Base-by-base conservation (phyloP, 2,888 invertebrate genomes). In the Eumerus sabulonum region DNA sequence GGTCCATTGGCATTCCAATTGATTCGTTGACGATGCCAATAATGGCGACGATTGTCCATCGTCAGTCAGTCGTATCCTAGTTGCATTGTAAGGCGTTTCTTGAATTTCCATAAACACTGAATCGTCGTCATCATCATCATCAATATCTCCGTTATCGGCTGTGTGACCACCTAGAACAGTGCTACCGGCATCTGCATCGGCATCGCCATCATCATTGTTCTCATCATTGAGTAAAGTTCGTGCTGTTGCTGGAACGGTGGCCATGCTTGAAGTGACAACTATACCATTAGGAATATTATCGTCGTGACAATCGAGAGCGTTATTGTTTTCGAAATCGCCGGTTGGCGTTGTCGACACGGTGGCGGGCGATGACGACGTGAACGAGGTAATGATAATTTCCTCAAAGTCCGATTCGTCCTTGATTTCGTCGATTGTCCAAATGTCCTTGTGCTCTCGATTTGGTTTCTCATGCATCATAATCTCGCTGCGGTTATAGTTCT, bases 1-100 rank as follows among this genome's bases (percentile, higher is more conserved):
- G 74, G 94, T 93, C 98, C 98, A 98, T 83, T 93, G 92, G 87
- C 98, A 98, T 14, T 87, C 82, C 48, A 87, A 83, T 66, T 73
- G 81, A 81, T 81, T 70, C 66, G 76, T 35, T 44, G 76, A 64
- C 42, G 59, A 59, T 47, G 59, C 17, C 18, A 38, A n/a, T 12
- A 45, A 38, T 11, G 76, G 48, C 14, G 72, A 70, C 47, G 64
- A 63, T 54, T 72, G 72, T 18, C 71, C 72, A 67, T 77, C 67
- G 51, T 56, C 35, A 14, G 44, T 14, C 9, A 17, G 47, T 16
- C 18, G 67, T 11, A 48, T 17, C 18, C 18, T 59, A 42, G 27
- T 4, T 45, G 82, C 47, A 54, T 54, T 68, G 64, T 59, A 60
- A 64, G 77, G 73, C 35, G 74, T 64, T 64, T 76, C 63, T 67